Evolutionary conservation across 2,888 invertebrate species (phyloP), one percentile per base, ranked within the genome.

Genomic region (Coelopa pilipes): DNA sequence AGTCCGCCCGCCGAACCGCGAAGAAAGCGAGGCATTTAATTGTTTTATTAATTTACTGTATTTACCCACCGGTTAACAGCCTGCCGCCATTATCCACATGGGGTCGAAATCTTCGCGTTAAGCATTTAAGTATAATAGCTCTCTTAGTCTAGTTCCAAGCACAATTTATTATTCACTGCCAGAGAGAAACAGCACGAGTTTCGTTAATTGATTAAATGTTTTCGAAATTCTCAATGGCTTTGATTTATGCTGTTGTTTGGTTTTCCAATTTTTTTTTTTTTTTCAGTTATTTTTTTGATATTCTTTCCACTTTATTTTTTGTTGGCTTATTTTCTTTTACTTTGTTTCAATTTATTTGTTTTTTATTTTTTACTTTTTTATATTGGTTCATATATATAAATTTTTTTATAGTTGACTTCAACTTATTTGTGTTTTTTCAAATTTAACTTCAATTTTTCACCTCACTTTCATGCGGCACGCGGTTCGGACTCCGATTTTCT

Each of bases 341-440:
- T 21, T 13, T 59, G 19, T 59, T 19, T 59, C 10, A 59, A 19
- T 59, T 21, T 24, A 59, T 59, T 59, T 59, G 57, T 53, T 34
- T 34, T 34, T 34, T 34, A 7, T 34, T 34, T 34, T 34, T 34
- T 34, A 4, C 34, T 7, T 34, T 34, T 34, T 34, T 34, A 34
- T 34, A 4, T 34, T 34, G 4, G 7, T 34, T 34, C 10, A n/a
- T n/a, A n/a, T n/a, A n/a, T n/a, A n/a, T n/a, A n/a, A n/a, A 11
- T n/a, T 53, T 53, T 53, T 5, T 53, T 7, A 7, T 53, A 53
- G 3, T 53, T 53, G 10, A 53, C n/a, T 15, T 53, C 10, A 7
- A 53, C 10, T 53, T 15, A n/a, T 49, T 13, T 49, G 10, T 53
- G 53, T n/a, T 53, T 53, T 53, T 5, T 53, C 3, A 7, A 7